These are phyloP conservation scores for Monarcha castaneiventris DNA, from an alignment of 2,113 vertebrate species.

Conservation along the genomic window DNA sequence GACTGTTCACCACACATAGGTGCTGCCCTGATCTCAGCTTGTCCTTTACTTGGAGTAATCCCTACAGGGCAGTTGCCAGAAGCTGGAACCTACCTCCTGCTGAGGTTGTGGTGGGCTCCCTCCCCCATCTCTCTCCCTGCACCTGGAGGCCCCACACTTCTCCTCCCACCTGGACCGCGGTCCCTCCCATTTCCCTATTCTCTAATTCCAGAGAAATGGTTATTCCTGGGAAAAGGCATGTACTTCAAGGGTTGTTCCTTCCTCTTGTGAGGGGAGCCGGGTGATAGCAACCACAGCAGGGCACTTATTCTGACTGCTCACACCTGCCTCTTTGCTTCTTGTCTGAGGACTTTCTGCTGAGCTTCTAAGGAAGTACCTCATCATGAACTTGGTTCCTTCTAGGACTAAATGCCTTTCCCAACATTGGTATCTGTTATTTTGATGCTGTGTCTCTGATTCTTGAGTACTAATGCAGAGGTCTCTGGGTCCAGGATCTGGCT, in stretches of 20 bases:
- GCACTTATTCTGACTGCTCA: not conserved
- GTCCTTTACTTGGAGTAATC: not conserved
- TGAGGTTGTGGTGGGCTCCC: not conserved
- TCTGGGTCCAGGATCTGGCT: not conserved
- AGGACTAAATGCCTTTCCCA: not conserved
- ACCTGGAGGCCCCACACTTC: not conserved
- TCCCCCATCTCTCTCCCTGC: not conserved
- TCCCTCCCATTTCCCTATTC: not conserved
- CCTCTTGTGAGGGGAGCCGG: not conserved
- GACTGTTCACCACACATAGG: not conserved
- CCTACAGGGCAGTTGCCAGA: not conserved
- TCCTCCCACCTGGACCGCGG: not conserved
- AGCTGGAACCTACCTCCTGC: not conserved
- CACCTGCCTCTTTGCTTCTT: not conserved
- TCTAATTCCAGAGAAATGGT: not conserved
- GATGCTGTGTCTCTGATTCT: not conserved
- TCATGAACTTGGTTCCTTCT: not conserved
- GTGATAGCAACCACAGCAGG: not conserved
- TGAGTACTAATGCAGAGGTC: accelerated
- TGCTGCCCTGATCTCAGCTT: not conserved
- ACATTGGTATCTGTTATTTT: not conserved
- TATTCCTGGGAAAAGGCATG: not conserved
- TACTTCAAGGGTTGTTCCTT: not conserved
- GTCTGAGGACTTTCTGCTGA: not conserved
- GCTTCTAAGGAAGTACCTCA: not conserved